These are phyloP conservation scores for Aphelocoma californica DNA, from an alignment of 2,797 vertebrate genomes.

Conservation along the genomic window DNA sequence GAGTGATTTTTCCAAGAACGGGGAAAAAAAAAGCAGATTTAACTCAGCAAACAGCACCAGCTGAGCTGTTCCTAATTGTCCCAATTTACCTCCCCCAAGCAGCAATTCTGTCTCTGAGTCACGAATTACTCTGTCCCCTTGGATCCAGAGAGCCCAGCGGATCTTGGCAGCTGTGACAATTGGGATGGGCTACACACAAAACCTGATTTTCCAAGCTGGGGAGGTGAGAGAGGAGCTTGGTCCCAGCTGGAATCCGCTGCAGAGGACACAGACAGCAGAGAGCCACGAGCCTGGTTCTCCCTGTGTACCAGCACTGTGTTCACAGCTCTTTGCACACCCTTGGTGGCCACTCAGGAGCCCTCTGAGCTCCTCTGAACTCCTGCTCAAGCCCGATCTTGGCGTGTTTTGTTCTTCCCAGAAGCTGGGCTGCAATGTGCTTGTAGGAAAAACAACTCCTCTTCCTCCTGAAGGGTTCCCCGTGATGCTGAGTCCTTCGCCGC, in stretches of 20 bases:
- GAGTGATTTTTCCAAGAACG: background rate
- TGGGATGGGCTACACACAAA: background rate
- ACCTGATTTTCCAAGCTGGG: background rate
- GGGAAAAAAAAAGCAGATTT: background rate
- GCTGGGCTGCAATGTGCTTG: background rate
- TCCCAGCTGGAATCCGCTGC: background rate
- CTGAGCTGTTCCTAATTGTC: background rate
- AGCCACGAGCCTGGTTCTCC: background rate
- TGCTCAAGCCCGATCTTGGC: accelerated
- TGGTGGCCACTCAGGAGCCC: background rate
- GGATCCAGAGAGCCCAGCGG: background rate
- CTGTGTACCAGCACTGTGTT: background rate
- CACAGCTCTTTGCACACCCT: background rate
- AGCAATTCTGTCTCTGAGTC: background rate
- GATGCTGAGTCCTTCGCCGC: background rate
- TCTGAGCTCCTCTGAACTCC: background rate
- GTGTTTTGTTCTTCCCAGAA: background rate
- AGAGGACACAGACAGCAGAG: background rate
- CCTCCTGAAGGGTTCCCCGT: background rate
- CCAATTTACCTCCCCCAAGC: slow-evolving; percentile 6
- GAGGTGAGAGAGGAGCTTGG: background rate
- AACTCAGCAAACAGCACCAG: background rate
- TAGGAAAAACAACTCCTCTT: background rate
- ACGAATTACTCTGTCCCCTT: background rate
- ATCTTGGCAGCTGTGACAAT: background rate